These are phyloP conservation scores for Psittacula echo DNA, from an alignment of 2,797 vertebrate genomes.

Conservation along the genomic window DNA sequence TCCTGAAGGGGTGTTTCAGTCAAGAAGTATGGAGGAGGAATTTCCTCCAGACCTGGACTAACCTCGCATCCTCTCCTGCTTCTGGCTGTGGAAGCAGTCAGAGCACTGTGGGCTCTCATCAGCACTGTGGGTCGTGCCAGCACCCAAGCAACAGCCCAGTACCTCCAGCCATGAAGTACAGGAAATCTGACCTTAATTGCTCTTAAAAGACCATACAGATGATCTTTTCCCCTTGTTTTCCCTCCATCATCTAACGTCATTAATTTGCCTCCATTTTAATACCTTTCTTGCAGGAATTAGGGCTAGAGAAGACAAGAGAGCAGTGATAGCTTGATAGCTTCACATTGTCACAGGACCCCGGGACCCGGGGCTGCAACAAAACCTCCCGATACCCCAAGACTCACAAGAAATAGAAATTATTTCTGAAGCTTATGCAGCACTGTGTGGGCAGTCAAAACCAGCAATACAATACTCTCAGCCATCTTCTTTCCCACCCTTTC, in stretches of 20 bases:
- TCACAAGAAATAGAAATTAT: background rate
- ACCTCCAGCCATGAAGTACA: background rate
- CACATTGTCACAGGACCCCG: accelerated
- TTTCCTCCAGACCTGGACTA: background rate
- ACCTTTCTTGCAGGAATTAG: background rate
- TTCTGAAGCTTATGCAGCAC: background rate
- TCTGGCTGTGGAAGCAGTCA: background rate
- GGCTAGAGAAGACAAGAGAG: background rate
- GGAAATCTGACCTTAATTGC: background rate
- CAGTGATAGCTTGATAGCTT: background rate
- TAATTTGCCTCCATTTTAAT: background rate
- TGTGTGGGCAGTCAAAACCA: background rate
- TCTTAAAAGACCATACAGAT: background rate
- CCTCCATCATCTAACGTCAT: background rate
- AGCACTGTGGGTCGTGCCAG: accelerated
- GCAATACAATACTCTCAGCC: background rate
- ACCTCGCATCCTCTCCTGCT: background rate
- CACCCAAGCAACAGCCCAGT: background rate
- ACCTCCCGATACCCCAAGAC: background rate
- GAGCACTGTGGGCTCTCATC: accelerated
- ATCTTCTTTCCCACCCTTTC: background rate
- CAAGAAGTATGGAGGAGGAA: background rate
- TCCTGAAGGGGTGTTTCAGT: background rate
- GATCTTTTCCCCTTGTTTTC: background rate
- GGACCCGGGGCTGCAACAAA: background rate